Conservation (phyloP, 2,888 invertebrate species). For the Apamea crenata region DNA sequence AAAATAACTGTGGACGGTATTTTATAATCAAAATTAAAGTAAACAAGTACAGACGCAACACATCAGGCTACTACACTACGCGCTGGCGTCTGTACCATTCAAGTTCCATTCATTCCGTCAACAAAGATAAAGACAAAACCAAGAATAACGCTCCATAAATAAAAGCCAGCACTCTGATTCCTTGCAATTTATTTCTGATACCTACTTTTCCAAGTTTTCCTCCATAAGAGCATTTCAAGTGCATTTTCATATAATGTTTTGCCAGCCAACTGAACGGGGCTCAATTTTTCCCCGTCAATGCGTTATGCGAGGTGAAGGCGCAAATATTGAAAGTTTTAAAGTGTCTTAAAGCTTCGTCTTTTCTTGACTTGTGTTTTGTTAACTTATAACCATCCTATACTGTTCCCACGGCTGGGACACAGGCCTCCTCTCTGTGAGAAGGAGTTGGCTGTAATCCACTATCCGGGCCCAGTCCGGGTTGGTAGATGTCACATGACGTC, state of each 20-base stretch:
- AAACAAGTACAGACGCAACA: neutral
- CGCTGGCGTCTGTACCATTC: neutral
- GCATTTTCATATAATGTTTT: no score
- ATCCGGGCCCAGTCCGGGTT: no score
- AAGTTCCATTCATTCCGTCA: constrained; percentile 6
- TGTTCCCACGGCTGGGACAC: no score
- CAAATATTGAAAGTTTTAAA: neutral
- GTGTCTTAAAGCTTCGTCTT: neutral
- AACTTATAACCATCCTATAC: no score
- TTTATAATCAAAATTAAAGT: neutral
- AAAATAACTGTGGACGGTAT: no score
- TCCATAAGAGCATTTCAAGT: no score
- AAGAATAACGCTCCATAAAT: constrained; percentile 6
- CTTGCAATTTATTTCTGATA: neutral
- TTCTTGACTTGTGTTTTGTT: neutral
- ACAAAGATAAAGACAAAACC: neutral
- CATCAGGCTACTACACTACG: no score
- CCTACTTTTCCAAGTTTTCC: no score
- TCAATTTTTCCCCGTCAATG: constrained; percentile 8
- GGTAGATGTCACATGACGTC: no score
- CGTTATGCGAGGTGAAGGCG: neutral
- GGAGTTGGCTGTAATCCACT: no score
- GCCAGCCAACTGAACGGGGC: neutral
- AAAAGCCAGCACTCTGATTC: constrained; percentile 14
- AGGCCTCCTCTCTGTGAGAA: no score